Percentiles rank a stretch among this genome's conserved stretches.
phyloP scores from a whole-genome alignment of 2,888 invertebrate species.

The Onchidella celtica region DNA sequence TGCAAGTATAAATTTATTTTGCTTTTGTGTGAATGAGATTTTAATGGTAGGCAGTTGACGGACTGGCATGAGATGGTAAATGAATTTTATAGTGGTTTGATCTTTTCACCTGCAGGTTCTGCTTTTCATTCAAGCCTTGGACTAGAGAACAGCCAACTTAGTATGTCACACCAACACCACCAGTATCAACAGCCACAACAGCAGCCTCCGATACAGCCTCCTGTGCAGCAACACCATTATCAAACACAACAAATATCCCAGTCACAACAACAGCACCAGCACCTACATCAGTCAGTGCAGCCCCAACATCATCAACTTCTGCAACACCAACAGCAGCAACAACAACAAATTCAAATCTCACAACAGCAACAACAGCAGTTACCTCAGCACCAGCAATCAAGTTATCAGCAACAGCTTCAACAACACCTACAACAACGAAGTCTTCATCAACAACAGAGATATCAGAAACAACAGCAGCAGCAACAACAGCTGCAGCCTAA shows the following conservation, averaged over 20 bases:
- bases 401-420: conserved; percentile 44
- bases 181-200: conserved; percentile 36
- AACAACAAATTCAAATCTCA: neutral
- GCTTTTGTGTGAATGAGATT: no score
- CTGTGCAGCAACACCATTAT: conserved; percentile 30
- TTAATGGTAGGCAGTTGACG: no score
- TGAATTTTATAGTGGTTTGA: neutral
- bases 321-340: neutral
- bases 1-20: no score
- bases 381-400: neutral
- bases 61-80: neutral
- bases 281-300: neutral
- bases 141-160: conserved; percentile 27
- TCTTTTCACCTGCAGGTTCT: conserved; percentile 12
- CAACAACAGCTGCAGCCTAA: conserved; percentile 40
- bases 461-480: conserved; percentile 25
- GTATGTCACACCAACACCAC: neutral
- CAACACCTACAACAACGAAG: conserved; percentile 46
- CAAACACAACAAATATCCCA: conserved; percentile 21
- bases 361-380: conserved; percentile 17
- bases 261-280: conserved; percentile 10
- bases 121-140: conserved; percentile 26
- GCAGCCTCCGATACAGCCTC: conserved; percentile 26
- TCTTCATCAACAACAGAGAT: conserved; percentile 31
- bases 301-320: neutral